Evolutionary conservation across 2,888 invertebrate genomes (phyloP), one percentile per base, ranked within the genome.

Genomic region (Calliphora vomitoria): DNA sequence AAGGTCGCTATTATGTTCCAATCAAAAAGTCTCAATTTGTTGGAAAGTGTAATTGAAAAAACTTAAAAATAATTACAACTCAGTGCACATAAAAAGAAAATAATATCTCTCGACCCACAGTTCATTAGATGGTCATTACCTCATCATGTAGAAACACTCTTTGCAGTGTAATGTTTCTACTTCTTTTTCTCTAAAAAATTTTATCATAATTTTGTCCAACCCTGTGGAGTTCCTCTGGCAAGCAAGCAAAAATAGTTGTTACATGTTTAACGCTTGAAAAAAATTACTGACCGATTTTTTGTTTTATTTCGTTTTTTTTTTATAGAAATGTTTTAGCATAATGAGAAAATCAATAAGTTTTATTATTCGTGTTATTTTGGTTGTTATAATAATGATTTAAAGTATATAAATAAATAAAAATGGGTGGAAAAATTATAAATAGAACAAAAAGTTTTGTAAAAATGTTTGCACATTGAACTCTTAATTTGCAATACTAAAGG

Each of bases 311-410:
- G 15, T 60, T 25, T 68, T 64, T n/a, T 53, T 50, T 55, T n/a
- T 44, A 18, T 62, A 25, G 18, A 25, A 68, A 44, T 64, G 35
- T 55, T 55, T 76, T 60, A 68, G 58, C 72, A 82, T 82, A 72
- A 86, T 78, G 76, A 82, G 58, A 79, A 74, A 85, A 85, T 85
- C 87, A 79, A 85, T 87, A 87, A 50, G 53, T 64, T 68, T 31
- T 66, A 58, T 60, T 62, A 72, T 64, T 20, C 4, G n/a, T 47
- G 64, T 18, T 84, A 47, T 50, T 81, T 47, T 15, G 38, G 38
- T 60, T 72, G 15, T 81, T 66, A 69, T 69, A 66, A 72, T 60
- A 66, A 75, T 71, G 25, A 38, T 62, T 69, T 50, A 18, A 64
- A 66, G 35, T 75, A 60, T 58, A 44, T 20, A 38, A 25, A 62